Evolutionary conservation across 2,797 vertebrate species (phyloP).

Genomic region (Pangasius mekongensis): DNA sequence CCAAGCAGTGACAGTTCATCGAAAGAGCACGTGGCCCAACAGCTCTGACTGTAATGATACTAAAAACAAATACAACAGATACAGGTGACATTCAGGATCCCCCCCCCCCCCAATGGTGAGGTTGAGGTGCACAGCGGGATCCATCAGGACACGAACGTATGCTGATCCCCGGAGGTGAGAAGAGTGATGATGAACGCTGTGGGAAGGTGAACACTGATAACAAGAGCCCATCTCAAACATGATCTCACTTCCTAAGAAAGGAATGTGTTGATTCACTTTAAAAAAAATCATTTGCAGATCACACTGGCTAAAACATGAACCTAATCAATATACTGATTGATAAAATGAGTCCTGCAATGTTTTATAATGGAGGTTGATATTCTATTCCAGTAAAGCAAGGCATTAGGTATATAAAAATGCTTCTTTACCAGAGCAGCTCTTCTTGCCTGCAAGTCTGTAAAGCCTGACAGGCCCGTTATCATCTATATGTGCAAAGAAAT

Average conservation of each 20-base stretch:
- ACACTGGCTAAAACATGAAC: conserved; percentile 92
- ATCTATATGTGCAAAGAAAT: conserved; percentile 99
- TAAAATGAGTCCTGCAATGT: conserved; percentile 93
- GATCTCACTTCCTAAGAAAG: conserved; percentile 87
- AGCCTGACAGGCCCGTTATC: conserved; percentile 84
- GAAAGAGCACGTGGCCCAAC: conserved; percentile 41
- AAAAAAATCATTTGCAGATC: conserved; percentile 83
- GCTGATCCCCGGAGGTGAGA: conserved; percentile 72
- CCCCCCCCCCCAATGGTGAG: background rate
- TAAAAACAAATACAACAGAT: conserved; percentile 84
- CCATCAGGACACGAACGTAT: conserved; percentile 70
- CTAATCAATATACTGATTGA: conserved; percentile 90
- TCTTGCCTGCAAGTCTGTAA: conserved; percentile 93
- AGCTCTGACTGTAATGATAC: conserved; percentile 61
- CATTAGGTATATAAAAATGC: conserved; percentile 88
- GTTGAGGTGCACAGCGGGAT: conserved; percentile 62
- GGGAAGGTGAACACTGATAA: conserved; percentile 82
- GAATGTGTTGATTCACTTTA: conserved; percentile 95
- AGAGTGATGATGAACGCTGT: conserved; percentile 73
- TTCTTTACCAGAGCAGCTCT: conserved; percentile 95
- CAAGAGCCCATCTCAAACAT: conserved; percentile 88
- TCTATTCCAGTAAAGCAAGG: conserved; percentile 89
- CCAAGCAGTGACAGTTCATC: conserved; percentile 47
- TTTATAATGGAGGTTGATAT: conserved; percentile 88
- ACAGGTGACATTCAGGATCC: conserved; percentile 80